These are phyloP conservation scores for Candidula unifasciata DNA, from an alignment of 2,888 invertebrate species.

Conservation along the genomic window DNA sequence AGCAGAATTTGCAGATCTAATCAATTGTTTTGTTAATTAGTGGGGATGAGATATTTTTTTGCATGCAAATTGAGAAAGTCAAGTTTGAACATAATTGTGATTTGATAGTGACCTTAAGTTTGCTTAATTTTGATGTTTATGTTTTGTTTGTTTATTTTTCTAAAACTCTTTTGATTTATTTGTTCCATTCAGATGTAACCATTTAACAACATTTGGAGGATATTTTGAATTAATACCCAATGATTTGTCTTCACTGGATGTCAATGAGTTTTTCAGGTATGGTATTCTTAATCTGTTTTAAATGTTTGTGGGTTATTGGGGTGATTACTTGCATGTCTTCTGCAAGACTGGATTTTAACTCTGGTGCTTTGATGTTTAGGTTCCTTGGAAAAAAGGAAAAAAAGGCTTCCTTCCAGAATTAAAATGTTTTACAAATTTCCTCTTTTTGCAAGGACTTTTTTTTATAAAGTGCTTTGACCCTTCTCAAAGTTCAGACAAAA, in stretches of 20 bases:
- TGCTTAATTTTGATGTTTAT: not conserved
- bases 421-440: too few species aligned
- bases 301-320: not conserved
- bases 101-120: not conserved
- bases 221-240: slow-evolving; percentile 70
- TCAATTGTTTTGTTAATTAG: too few species aligned
- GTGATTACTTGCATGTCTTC: not conserved
- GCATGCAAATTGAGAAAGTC: not conserved
- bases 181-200: slow-evolving; percentile 66
- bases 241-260: slow-evolving; percentile 62
- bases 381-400: too few species aligned
- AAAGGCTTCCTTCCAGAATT: too few species aligned
- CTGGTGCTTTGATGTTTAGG: too few species aligned
- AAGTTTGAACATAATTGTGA: not conserved
- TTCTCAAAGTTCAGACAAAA: too few species aligned
- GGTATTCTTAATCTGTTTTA: slow-evolving; percentile 29
- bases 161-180: not conserved
- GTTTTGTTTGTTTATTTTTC: not conserved
- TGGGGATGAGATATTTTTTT: not conserved
- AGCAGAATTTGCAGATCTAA: too few species aligned
- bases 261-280: slow-evolving; percentile 74
- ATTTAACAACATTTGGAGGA: slow-evolving; percentile 74
- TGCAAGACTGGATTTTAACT: not conserved
- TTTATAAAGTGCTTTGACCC: too few species aligned
- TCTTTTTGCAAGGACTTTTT: too few species aligned